Conservation (phyloP, 2,113 vertebrate species). For the Oryzias javanicus region DNA sequence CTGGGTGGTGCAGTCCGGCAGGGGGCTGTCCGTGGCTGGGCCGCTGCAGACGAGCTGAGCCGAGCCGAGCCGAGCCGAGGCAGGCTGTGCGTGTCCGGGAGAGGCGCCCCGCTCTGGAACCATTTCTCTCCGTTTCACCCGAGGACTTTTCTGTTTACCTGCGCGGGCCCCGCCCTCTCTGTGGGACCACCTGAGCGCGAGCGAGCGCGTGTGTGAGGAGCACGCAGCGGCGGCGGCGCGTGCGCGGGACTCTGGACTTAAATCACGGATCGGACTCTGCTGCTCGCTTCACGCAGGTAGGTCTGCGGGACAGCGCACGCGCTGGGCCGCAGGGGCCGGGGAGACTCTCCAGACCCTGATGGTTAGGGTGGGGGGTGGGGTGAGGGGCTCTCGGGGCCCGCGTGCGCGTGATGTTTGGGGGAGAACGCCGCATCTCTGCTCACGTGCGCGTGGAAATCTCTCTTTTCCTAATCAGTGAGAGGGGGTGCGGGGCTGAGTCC, state of each 20-base stretch:
- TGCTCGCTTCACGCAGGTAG: conserved; percentile 52
- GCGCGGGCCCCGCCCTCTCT: not conserved
- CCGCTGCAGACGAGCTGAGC: conserved; percentile 45
- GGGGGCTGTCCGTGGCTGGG: conserved; percentile 31
- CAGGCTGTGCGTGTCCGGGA: conserved; percentile 43
- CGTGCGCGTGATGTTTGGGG: conserved; percentile 29
- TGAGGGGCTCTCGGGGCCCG: conserved; percentile 8
- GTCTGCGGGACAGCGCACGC: not conserved
- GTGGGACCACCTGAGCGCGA: conserved; percentile 1
- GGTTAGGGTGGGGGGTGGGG: not conserved
- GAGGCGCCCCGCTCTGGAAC: conserved; percentile 42
- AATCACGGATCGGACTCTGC: conserved; percentile 42
- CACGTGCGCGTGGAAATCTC: conserved; percentile 13
- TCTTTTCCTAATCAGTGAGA: not conserved
- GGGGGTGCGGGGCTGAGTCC: conserved; percentile 5
- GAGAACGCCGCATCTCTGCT: conserved; percentile 43
- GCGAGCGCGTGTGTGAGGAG: not conserved
- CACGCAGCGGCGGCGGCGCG: conserved; percentile 9
- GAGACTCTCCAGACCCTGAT: not conserved
- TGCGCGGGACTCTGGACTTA: conserved; percentile 56
- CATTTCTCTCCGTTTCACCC: not conserved
- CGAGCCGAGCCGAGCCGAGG: conserved; percentile 52
- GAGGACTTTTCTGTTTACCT: not conserved
- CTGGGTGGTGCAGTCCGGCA: conserved; percentile 47
- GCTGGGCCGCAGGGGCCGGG: not conserved